Evolutionary conservation across 2,797 vertebrate species (phyloP), one percentile per base, ranked within the genome.

Genomic region (Pipistrellus kuhlii): DNA sequence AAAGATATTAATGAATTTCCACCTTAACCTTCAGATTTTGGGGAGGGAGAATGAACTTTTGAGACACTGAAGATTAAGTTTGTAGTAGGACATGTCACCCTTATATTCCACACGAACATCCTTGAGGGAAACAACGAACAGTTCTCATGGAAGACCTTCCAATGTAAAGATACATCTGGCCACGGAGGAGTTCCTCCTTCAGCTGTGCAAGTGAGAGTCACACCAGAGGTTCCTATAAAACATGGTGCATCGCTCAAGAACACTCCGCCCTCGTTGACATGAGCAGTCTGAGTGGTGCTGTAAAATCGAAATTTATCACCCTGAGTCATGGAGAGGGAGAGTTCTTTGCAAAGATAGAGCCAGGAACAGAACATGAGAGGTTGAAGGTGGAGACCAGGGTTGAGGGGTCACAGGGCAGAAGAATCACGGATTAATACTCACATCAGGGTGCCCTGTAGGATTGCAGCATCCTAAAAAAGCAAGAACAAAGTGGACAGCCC

Each of bases 121-220:
- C 1, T 20, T 6, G 8, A 41, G 12, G 38, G 12, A 59, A 88
- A 18, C 1, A 5, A 59, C 68, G 27, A 2, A 18, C 7, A 10
- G 8, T 3, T 12, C n/a, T 48, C 32, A 1, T 0, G 10, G 35
- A 35, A 46, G 44, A 13, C 73, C 57, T 13, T 25, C 27, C 1
- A 0, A 0, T 0, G 25, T 21, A 1, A 2, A 20, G 27, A 5
- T 1, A 1, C 25, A 4, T 48, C 25, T 17, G 9, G 17, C 32
- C 6, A 0, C 2, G 0, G 9, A 3, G 13, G 44, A 53, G 53
- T 11, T 41, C 4, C 21, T 11, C 30, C 32, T n/a, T 51, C 48
- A 69, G 76, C 53, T 48, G 3, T 57, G 46, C 8, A 13, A 87
- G 72, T 18, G 44, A n/a, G 32, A 23, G 35, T n/a, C 2, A 15